These are phyloP conservation scores for Capricornis sumatraensis DNA, from an alignment of 2,113 vertebrate genomes.

Conservation along the genomic window DNA sequence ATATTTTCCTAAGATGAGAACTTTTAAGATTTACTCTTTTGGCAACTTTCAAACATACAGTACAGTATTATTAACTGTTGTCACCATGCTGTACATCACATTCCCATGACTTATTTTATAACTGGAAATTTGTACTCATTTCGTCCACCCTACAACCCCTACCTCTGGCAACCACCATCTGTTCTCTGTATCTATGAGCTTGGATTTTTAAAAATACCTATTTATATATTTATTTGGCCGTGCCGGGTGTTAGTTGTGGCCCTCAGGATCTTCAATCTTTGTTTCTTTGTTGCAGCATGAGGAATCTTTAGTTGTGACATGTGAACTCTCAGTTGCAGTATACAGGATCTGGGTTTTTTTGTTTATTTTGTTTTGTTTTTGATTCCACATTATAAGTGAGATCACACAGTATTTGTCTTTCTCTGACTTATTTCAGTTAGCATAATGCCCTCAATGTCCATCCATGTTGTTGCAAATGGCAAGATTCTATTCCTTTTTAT, in stretches of 20 bases:
- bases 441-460: background rate
- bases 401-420: background rate
- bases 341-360: background rate
- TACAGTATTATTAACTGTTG: background rate
- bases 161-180: background rate
- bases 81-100: background rate
- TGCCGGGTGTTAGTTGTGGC: fast-evolving
- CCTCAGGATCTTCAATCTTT: background rate
- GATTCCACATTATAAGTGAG: background rate
- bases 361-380: background rate
- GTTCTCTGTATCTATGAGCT: background rate
- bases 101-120: background rate
- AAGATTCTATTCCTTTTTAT: background rate
- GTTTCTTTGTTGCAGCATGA: background rate
- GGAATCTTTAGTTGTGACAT: background rate
- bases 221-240: background rate
- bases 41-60: background rate
- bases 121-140: background rate
- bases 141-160: background rate
- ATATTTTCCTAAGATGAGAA: background rate
- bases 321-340: background rate
- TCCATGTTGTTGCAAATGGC: background rate
- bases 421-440: background rate
- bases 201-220: background rate
- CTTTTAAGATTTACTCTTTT: background rate